Base-by-base conservation (phyloP, 2,888 invertebrate genomes). In the Pheosia gnoma region DNA sequence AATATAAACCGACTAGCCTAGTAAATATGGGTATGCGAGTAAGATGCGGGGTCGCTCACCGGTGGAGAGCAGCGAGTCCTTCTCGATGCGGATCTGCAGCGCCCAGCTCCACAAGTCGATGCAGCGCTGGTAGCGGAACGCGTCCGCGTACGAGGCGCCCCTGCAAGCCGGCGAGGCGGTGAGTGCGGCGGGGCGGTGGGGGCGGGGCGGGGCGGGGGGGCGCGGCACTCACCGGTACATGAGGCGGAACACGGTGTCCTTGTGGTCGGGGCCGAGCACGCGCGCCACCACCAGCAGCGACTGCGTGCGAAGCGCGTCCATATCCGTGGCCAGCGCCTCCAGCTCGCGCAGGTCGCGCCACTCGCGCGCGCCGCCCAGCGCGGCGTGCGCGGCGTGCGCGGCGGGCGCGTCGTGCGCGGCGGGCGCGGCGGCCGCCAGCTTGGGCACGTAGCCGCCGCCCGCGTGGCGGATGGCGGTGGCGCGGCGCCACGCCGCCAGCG, bases 101-200 rank as follows among this genome's bases (percentile, higher is more conserved):
- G 97, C 96, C 88, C 97, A 95, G 65, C 95, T 94, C 98, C 98
- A 98, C 61, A 98, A 94, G 86, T 97, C 97, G 69, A 98, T 96
- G 89, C 98, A 98, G 68, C 96, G 95, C 87, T 97, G 97, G 87
- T 97, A 96, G 61, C 96, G 95, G 81, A 95, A 88, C 39, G 95
- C 95, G 83, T 96, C 96, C 5, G 96, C 96, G 86, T 96, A 96
- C 0, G 96, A 94, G 1, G 96, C 96, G 60, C 96, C 97, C 67
- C 95, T 90, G 79, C 82, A 45, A 6, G 25, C 25, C 25, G 25
- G 8, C 5, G 41, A 3, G 5, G 8, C 41, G 41, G 7, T 41
- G 5, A 41, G 47, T 5, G 8, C 47, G 11, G 5, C 47, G 10
- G 11, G 10, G 45, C 41, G 56, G 36, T 6, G 39, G 66, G 57